phyloP scores from a whole-genome alignment of 1,140 invertebrate genomes.

The Drosophila paulistorum region DNA sequence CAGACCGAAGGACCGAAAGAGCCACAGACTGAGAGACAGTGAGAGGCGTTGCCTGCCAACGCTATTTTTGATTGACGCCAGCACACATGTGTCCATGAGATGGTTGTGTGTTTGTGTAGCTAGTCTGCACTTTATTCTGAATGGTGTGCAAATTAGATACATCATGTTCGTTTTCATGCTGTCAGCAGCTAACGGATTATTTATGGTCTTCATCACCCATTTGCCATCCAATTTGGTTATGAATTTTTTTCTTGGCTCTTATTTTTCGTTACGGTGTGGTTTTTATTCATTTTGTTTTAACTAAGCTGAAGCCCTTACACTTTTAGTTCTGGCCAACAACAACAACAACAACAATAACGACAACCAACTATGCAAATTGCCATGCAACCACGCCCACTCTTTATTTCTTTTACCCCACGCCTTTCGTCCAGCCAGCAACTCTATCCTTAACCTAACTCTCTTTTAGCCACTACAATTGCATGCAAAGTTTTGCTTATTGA shows the following conservation, averaged over 20 bases:
- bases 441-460: background rate
- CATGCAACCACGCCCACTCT: conserved; percentile 10
- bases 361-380: conserved; percentile 66
- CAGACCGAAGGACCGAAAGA: conserved; percentile 18
- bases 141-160: conserved; percentile 62
- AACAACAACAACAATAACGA: background rate
- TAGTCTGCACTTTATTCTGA: conserved; percentile 26
- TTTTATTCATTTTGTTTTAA: conserved; percentile 5
- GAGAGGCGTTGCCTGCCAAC: conserved; percentile 32
- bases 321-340: background rate
- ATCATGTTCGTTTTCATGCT: conserved; percentile 55
- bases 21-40: conserved; percentile 26
- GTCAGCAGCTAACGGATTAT: conserved; percentile 47
- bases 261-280: conserved; percentile 6
- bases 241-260: conserved; percentile 55
- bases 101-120: conserved; percentile 4
- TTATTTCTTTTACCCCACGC: background rate
- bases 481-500: conserved; percentile 72
- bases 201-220: conserved; percentile 23
- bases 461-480: conserved; percentile 40
- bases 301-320: conserved; percentile 5
- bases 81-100: conserved; percentile 16
- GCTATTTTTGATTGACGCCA: conserved; percentile 61
- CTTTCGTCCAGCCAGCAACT: background rate
- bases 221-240: conserved; percentile 56